phyloP scores from a whole-genome alignment of 1,140 invertebrate species.

The Neodiprion virginianus region DNA sequence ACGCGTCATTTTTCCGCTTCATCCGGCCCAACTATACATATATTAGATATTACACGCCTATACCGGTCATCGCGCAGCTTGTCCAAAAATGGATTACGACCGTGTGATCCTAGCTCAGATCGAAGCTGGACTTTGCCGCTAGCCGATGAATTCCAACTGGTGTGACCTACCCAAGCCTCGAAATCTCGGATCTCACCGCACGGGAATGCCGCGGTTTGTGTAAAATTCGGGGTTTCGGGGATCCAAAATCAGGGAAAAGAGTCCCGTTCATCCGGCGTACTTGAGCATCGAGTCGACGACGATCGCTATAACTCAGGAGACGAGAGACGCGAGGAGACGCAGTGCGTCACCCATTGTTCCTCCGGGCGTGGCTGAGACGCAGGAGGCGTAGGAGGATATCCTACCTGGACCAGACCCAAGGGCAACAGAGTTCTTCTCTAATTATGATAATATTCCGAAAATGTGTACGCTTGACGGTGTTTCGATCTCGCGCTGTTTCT shows the following conservation, averaged over 20 bases:
- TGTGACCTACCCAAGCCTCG: not conserved
- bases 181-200: not conserved
- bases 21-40: not conserved
- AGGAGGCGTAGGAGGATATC: slow-evolving; percentile 29
- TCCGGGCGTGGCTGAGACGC: slow-evolving; percentile 30
- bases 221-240: too few relatives aligned
- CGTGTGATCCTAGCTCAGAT: too few relatives aligned
- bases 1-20: too few relatives aligned
- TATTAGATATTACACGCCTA: too few relatives aligned
- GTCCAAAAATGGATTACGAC: not conserved
- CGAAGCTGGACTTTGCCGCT: not conserved
- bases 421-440: not conserved
- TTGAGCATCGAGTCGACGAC: not conserved
- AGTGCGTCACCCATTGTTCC: slow-evolving; percentile 27
- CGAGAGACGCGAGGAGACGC: slow-evolving; percentile 12
- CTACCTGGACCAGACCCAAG: slow-evolving; percentile 18
- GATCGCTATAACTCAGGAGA: slow-evolving; percentile 12
- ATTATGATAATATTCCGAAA: not conserved
- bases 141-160: not conserved
- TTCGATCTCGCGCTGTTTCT: not conserved
- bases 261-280: not conserved
- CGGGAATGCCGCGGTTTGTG: too few relatives aligned
- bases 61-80: not conserved
- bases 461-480: not conserved
- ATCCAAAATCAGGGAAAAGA: not conserved